Evolutionary conservation across 2,888 invertebrate species (phyloP).

Genomic region (Aphelenchoides bicaudatus): DNA sequence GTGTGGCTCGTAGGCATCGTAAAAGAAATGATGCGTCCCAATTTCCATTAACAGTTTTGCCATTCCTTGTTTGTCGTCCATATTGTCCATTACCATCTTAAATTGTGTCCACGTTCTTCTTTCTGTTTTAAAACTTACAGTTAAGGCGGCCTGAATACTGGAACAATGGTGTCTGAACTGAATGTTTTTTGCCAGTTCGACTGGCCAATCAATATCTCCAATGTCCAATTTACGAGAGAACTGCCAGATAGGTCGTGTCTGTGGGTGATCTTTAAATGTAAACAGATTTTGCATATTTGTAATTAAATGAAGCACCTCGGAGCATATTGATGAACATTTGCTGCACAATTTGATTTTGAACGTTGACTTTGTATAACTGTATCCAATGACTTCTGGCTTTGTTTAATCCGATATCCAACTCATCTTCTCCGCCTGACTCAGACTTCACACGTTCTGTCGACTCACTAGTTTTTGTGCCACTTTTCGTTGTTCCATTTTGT

Average conservation of each 20-base stretch:
- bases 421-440: background rate
- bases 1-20: constrained; percentile 57
- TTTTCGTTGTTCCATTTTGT: background rate
- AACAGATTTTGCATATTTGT: too few relatives aligned
- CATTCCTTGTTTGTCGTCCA: constrained; percentile 43
- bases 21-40: constrained; percentile 59
- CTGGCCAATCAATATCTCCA: constrained; percentile 37
- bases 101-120: too few relatives aligned
- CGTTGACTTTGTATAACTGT: constrained; percentile 50
- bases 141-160: constrained; percentile 52
- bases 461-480: background rate
- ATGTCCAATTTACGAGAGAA: constrained; percentile 47
- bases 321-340: constrained; percentile 47
- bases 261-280: constrained; percentile 51
- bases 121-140: too few relatives aligned
- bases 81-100: constrained; percentile 57
- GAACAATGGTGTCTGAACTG: constrained; percentile 55
- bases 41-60: constrained; percentile 49
- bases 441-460: too few relatives aligned
- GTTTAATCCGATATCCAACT: constrained; percentile 3
- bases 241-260: constrained; percentile 55
- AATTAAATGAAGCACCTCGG: too few relatives aligned
- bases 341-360: constrained; percentile 36
- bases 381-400: constrained; percentile 53
- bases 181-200: constrained; percentile 43